phyloP scores from a whole-genome alignment of 2,797 vertebrate species.

The Jordanella pulchra region DNA sequence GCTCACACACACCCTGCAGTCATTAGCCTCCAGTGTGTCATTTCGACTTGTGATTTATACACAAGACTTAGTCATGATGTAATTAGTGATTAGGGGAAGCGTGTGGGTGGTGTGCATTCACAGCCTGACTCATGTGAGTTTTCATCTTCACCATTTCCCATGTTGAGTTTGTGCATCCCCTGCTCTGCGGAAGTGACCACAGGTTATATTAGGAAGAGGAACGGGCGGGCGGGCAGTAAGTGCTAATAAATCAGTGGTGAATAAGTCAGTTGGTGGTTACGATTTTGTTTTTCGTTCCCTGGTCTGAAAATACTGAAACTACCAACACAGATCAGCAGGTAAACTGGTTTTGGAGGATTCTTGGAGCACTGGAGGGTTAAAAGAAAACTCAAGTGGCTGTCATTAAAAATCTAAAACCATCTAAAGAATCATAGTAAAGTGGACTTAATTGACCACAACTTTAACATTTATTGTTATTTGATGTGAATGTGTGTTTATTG shows the following conservation, averaged over 20 bases:
- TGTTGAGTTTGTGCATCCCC: slow-evolving; percentile 33
- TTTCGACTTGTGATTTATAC: slow-evolving; percentile 67
- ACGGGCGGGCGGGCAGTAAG: background rate
- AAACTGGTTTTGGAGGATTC: background rate
- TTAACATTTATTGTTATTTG: background rate
- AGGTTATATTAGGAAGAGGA: slow-evolving; percentile 28
- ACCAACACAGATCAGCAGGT: background rate
- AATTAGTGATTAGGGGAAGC: slow-evolving; percentile 74
- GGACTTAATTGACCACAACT: background rate
- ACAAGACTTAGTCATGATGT: slow-evolving; percentile 65
- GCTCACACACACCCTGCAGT: slow-evolving; percentile 68
- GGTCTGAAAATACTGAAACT: background rate
- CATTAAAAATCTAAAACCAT: no score
- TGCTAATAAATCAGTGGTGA: slow-evolving; percentile 20
- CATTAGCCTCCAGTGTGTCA: slow-evolving; percentile 64
- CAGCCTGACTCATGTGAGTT: slow-evolving; percentile 64
- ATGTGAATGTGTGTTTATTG: background rate
- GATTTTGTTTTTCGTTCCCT: background rate
- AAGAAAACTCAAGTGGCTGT: no score
- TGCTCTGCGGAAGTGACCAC: slow-evolving; percentile 14
- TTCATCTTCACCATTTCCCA: slow-evolving; percentile 57
- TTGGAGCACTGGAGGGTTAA: background rate
- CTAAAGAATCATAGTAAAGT: no score
- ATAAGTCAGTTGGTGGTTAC: slow-evolving; percentile 8
- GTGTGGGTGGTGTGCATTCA: slow-evolving; percentile 65